A percentile compares a stretch with the other conserved stretches of the same genome.
Evolutionary conservation across 2,888 invertebrate species (phyloP).

Genomic region (Hoplodrina blanda): DNA sequence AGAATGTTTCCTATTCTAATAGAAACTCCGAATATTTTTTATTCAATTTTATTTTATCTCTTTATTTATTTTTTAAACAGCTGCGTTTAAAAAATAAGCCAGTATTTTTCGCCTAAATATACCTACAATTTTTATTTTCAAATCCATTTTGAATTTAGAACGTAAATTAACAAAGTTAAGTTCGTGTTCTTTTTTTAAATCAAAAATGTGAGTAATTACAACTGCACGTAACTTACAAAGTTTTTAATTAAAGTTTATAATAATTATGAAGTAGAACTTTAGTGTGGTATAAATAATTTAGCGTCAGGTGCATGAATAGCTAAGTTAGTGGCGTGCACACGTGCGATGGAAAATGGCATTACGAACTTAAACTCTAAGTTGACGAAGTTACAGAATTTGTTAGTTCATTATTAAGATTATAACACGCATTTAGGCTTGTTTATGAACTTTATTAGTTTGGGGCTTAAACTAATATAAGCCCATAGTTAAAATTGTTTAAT

Average conservation of each 20-base stretch:
- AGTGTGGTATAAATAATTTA: constrained; percentile 45
- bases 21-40: too few species aligned
- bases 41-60: too few species aligned
- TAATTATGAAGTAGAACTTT: constrained; percentile 30
- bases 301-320: constrained; percentile 53
- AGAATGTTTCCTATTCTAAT: too few species aligned
- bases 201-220: constrained; percentile 8
- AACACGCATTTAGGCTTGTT: background rate
- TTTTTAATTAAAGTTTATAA: constrained; percentile 53
- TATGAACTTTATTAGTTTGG: background rate
- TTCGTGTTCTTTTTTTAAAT: constrained; percentile 33
- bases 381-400: constrained; percentile 21
- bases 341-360: constrained; percentile 32
- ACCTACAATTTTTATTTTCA: too few species aligned
- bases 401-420: constrained; percentile 8
- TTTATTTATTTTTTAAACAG: too few species aligned
- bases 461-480: too few species aligned
- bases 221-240: constrained; percentile 23
- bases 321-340: constrained; percentile 37
- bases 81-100: too few species aligned
- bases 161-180: constrained; percentile 14
- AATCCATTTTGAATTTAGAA: constrained; percentile 16
- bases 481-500: too few species aligned
- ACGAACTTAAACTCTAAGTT: constrained; percentile 30
- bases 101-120: too few species aligned